Percentiles rank a stretch among this genome's conserved stretches.
Conservation (phyloP, 1,140 invertebrate genomes). For the Cepaea nemoralis region DNA sequence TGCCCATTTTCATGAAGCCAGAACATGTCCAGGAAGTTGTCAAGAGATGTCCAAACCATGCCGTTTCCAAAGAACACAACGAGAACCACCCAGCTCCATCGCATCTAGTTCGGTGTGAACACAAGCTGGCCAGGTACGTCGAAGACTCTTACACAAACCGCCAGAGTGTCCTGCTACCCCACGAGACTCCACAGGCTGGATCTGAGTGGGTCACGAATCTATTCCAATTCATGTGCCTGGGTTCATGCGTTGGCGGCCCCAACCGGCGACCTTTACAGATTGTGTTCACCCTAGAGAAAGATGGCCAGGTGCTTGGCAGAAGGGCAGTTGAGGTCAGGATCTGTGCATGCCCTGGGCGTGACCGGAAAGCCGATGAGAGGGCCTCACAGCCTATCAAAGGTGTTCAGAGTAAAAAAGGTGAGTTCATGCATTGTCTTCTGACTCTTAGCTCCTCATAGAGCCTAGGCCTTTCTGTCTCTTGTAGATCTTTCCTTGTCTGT, state of each 20-base stretch:
- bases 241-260: conserved; percentile 83
- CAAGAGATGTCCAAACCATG: conserved; percentile 76
- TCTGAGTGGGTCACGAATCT: conserved; percentile 77
- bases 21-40: conserved; percentile 77
- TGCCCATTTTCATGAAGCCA: conserved; percentile 76
- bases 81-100: conserved; percentile 67
- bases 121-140: conserved; percentile 73
- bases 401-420: neutral
- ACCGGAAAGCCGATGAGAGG: conserved; percentile 80
- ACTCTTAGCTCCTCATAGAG: too few relatives aligned
- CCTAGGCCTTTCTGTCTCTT: too few relatives aligned
- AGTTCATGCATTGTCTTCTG: too few relatives aligned
- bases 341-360: conserved; percentile 85
- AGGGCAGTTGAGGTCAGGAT: conserved; percentile 80
- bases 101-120: conserved; percentile 77
- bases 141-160: conserved; percentile 72
- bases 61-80: conserved; percentile 68
- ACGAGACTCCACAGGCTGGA: conserved; percentile 77
- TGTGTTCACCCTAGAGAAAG: conserved; percentile 82
- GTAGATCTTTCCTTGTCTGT: too few relatives aligned
- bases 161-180: conserved; percentile 76
- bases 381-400: conserved; percentile 25
- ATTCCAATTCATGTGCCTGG: conserved; percentile 85
- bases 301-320: conserved; percentile 77
- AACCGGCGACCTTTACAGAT: conserved; percentile 82